Evolutionary conservation across 2,113 vertebrate genomes (phyloP).

Genomic region (Cardinalis cardinalis): DNA sequence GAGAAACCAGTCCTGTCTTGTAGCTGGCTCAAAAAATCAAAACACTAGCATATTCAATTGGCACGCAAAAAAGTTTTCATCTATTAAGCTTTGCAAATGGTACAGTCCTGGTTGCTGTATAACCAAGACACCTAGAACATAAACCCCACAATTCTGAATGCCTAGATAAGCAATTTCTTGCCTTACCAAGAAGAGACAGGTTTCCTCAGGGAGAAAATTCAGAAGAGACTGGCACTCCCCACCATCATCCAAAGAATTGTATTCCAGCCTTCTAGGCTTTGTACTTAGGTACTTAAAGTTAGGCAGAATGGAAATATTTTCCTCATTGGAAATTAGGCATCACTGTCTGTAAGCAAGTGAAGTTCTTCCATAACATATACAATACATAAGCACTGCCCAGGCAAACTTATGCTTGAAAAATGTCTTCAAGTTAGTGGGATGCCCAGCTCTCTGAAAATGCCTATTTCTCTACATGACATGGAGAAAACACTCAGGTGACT

Average conservation of each 20-base stretch:
- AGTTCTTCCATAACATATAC: not conserved
- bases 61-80: not conserved
- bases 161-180: not conserved
- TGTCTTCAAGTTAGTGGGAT: not conserved
- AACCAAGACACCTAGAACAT: not conserved
- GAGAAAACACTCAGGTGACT: not conserved
- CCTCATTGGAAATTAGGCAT: not conserved
- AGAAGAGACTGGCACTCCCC: not conserved
- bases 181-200: not conserved
- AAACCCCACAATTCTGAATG: not conserved
- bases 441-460: not conserved
- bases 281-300: not conserved
- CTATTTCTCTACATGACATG: not conserved
- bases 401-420: not conserved
- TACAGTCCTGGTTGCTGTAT: not conserved
- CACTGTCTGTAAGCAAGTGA: not conserved
- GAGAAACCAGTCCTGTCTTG: not conserved
- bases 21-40: not conserved
- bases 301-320: not conserved
- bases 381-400: not conserved
- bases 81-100: not conserved
- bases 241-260: not conserved
- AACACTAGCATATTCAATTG: not conserved
- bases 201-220: not conserved
- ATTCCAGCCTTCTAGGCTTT: not conserved